Conservation (phyloP, 2,888 invertebrate species). For the Xanthia togata region DNA sequence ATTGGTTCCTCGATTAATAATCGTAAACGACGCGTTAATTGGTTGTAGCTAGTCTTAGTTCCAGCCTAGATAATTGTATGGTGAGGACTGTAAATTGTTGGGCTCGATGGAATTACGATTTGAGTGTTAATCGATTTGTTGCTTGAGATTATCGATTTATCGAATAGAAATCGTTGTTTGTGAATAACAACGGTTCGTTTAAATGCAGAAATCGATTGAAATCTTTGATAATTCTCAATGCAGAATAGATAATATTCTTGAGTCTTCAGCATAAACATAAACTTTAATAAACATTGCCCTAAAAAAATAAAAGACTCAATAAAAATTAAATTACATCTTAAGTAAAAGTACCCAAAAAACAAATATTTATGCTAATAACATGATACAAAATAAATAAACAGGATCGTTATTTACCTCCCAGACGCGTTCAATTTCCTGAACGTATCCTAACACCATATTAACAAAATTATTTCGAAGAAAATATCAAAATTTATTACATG, state of each 20-base stretch:
- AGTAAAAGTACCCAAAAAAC: constrained; percentile 9
- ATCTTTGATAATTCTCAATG: background rate
- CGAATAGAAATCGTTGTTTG: constrained; percentile 15
- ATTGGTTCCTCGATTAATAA: constrained; percentile 82
- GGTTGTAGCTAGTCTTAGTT: constrained; percentile 53
- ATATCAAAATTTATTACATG: constrained; percentile 36
- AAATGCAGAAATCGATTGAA: background rate
- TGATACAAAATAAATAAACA: constrained; percentile 39
- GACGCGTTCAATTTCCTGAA: constrained; percentile 40
- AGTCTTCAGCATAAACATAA: background rate
- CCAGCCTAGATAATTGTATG: constrained; percentile 42
- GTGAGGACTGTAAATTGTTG: constrained; percentile 25
- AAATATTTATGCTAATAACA: constrained; percentile 42
- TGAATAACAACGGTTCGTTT: background rate
- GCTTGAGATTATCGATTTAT: constrained; percentile 30
- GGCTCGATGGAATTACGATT: constrained; percentile 38
- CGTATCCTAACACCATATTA: constrained; percentile 42
- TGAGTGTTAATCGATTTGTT: constrained; percentile 42
- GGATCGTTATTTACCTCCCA: constrained; percentile 20
- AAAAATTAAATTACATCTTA: constrained; percentile 5
- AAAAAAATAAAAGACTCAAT: background rate
- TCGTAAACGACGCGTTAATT: constrained; percentile 76
- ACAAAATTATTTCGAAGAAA: constrained; percentile 46
- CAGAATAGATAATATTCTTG: background rate
- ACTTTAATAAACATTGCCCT: background rate